phyloP scores from a whole-genome alignment of 2,113 vertebrate species.

The Sinocyclocheilus anophthalmus region DNA sequence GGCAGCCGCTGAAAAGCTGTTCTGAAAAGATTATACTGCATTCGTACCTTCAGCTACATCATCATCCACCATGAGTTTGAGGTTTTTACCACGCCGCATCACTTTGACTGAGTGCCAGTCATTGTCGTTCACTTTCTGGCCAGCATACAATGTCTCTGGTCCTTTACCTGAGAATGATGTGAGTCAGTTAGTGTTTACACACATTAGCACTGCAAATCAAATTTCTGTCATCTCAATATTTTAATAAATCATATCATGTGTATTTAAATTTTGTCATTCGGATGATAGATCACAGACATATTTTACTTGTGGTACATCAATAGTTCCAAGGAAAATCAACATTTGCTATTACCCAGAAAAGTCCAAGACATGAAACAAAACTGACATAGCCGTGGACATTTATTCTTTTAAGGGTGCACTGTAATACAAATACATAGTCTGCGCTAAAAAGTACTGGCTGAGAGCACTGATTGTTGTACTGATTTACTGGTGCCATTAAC shows the following conservation, averaged over 20 bases:
- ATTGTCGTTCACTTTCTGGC: slow-evolving; percentile 97
- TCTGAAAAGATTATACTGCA: background rate
- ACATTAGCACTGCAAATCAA: slow-evolving; percentile 56
- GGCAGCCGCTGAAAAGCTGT: background rate
- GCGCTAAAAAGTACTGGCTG: background rate
- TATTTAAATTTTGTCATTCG: background rate
- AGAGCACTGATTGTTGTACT: background rate
- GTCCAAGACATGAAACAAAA: slow-evolving; percentile 16
- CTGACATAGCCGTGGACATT: background rate
- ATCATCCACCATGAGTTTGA: slow-evolving; percentile 92
- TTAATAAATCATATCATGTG: background rate
- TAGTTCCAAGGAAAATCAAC: background rate
- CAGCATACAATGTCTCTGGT: slow-evolving; percentile 93
- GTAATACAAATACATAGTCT: background rate
- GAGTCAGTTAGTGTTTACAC: slow-evolving; percentile 65
- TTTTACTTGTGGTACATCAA: background rate
- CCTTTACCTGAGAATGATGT: slow-evolving; percentile 89
- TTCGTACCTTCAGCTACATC: slow-evolving; percentile 91
- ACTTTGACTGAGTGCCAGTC: slow-evolving; percentile 96
- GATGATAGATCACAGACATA: background rate
- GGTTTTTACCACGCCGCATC: slow-evolving; percentile 89
- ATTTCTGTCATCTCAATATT: slow-evolving; percentile 47
- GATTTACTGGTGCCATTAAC: background rate
- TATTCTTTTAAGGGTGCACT: background rate
- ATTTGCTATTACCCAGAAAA: slow-evolving; percentile 65